These are phyloP conservation scores for Apostichopus parvimensis DNA, from an alignment of 35 echinoderm and acorn worm species.

Conservation along the genomic window DNA sequence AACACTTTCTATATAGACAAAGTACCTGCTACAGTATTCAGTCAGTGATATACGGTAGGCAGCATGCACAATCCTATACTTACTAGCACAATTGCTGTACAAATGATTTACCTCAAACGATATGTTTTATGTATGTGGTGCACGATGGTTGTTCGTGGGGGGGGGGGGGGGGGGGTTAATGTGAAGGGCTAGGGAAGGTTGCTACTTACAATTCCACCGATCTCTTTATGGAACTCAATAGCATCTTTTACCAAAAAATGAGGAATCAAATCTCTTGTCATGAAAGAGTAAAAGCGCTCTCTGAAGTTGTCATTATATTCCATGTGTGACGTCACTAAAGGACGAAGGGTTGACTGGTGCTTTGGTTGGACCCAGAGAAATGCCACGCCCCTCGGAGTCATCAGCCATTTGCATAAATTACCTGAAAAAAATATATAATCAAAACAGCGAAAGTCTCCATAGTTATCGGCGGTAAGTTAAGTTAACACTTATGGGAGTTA, in stretches of 20 bases:
- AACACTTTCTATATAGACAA: too few species aligned
- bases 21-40: too few species aligned
- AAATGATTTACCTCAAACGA: neutral
- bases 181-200: neutral
- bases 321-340: constrained; percentile 45
- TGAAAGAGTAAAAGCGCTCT: neutral
- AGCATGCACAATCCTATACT: too few species aligned
- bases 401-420: constrained; percentile 55
- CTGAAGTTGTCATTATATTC: neutral
- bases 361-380: constrained; percentile 65
- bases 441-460: neutral
- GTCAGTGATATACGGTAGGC: too few species aligned
- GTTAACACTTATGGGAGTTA: too few species aligned
- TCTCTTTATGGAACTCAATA: constrained; percentile 28
- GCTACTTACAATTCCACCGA: constrained; percentile 48
- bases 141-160: neutral
- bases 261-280: constrained; percentile 34
- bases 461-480: neutral
- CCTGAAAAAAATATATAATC: constrained; percentile 13
- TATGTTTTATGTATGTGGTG: neutral
- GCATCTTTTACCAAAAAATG: constrained; percentile 31
- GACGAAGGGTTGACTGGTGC: constrained; percentile 7
- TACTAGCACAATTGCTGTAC: too few species aligned
- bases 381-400: neutral
- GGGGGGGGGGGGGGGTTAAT: neutral